A percentile compares a stretch with the other conserved stretches of the same genome.
These are phyloP conservation scores for Microtus ochrogaster DNA, from an alignment of 2,113 vertebrate species.

Conservation along the genomic window DNA sequence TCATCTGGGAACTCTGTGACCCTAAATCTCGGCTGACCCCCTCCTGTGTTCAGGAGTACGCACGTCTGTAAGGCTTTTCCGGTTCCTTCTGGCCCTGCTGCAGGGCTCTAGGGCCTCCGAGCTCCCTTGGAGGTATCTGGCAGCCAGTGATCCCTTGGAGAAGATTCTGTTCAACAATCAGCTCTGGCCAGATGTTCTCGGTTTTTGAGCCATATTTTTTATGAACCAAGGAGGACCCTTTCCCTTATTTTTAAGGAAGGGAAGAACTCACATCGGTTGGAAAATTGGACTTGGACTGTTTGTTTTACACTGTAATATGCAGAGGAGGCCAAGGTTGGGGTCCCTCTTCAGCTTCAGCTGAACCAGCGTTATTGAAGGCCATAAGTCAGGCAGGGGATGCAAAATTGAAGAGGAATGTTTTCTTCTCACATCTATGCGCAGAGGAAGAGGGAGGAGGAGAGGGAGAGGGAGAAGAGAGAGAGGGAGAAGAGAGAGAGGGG, in stretches of 20 bases:
- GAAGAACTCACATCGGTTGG: not conserved
- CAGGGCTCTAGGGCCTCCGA: fast-evolving
- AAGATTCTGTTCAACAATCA: not conserved
- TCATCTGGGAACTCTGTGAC: fast-evolving
- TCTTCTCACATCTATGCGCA: not conserved
- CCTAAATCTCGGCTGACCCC: too few relatives aligned
- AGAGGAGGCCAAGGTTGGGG: not conserved
- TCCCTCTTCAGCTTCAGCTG: not conserved
- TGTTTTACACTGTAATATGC: not conserved
- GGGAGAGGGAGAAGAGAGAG: not conserved
- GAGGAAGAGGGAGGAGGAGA: not conserved
- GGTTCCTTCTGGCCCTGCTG: not conserved
- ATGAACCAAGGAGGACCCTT: slow-evolving; percentile 43
- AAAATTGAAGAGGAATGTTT: not conserved
- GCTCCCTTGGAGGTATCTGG: not conserved
- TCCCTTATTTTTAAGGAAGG: not conserved
- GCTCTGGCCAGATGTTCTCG: slow-evolving; percentile 39
- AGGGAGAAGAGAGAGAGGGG: too few relatives aligned
- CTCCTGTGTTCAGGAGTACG: not conserved
- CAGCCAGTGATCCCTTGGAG: not conserved
- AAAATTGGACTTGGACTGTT: not conserved
- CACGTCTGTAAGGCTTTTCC: not conserved
- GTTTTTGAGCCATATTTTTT: slow-evolving; percentile 22
- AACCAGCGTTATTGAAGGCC: not conserved
- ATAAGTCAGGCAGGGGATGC: not conserved